phyloP scores from a whole-genome alignment of 2,113 vertebrate genomes.

The Echinops telfairi region DNA sequence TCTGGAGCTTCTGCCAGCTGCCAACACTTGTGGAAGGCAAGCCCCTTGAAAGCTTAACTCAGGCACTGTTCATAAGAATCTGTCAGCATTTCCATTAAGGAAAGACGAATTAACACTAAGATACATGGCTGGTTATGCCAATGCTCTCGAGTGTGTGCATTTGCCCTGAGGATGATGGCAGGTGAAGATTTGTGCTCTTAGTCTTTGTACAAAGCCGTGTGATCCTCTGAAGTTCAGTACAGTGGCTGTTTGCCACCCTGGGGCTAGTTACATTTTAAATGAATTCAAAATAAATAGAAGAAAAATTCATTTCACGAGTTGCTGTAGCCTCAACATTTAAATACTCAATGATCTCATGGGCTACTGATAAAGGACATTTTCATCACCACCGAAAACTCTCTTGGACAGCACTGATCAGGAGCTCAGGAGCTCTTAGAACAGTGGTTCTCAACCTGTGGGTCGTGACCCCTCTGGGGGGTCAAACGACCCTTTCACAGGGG shows the following conservation, averaged over 20 bases:
- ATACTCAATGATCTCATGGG: not conserved
- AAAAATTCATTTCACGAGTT: not conserved
- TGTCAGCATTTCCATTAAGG: conserved; percentile 63
- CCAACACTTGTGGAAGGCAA: not conserved
- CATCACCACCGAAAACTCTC: not conserved
- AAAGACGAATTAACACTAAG: conserved; percentile 27
- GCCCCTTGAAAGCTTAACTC: conserved; percentile 44
- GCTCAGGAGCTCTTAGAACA: not conserved
- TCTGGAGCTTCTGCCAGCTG: not conserved
- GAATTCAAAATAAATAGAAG: conserved; percentile 13
- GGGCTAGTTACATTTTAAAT: not conserved
- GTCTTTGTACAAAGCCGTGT: conserved; percentile 5
- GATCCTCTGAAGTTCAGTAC: not conserved
- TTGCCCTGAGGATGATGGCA: not conserved
- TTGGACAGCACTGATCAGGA: not conserved
- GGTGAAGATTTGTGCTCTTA: not conserved
- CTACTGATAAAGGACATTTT: not conserved
- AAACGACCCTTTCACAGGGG: too few relatives aligned
- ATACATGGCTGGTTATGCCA: not conserved
- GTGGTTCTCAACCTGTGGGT: too few relatives aligned
- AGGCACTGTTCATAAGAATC: conserved; percentile 51
- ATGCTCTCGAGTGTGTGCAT: not conserved
- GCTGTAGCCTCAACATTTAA: not conserved
- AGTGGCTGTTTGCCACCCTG: not conserved
- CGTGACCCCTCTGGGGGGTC: too few relatives aligned